Percentiles rank a stretch among this genome's conserved stretches.
Conservation (phyloP, 2,797 vertebrate species). For the Dicrostonyx torquatus region DNA sequence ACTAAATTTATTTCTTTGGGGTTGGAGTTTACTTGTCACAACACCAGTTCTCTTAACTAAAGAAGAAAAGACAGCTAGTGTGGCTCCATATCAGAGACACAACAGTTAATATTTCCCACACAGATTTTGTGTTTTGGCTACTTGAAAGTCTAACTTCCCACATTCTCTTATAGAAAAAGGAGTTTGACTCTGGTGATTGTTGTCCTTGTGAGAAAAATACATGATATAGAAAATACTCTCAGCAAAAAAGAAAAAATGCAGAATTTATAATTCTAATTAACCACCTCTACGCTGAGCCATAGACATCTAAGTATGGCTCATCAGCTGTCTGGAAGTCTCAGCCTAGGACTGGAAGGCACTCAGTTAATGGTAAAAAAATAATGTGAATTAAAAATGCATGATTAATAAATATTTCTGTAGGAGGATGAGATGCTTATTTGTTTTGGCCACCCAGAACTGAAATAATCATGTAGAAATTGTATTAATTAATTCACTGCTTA, state of each 20-base stretch:
- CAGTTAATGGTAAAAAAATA: neutral
- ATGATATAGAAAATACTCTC: neutral
- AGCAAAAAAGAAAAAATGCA: neutral
- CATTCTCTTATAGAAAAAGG: neutral
- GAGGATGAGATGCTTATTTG: too few species aligned
- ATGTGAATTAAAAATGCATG: neutral
- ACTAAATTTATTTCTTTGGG: neutral
- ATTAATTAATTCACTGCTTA: too few species aligned
- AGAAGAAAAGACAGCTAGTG: neutral
- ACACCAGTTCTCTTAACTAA: neutral
- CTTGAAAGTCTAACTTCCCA: neutral
- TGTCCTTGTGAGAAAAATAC: neutral
- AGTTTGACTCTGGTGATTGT: neutral
- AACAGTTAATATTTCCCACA: constrained; percentile 18
- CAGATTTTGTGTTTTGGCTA: neutral
- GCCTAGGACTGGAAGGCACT: neutral
- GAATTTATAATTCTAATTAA: neutral
- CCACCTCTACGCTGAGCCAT: neutral
- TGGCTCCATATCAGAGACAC: neutral
- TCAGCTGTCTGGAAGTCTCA: neutral
- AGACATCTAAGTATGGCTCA: neutral
- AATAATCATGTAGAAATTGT: too few species aligned
- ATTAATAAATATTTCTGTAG: neutral
- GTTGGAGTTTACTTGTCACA: neutral
- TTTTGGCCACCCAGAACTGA: too few species aligned